Conservation (phyloP, 2,113 vertebrate genomes). For the Mesocricetus auratus region DNA sequence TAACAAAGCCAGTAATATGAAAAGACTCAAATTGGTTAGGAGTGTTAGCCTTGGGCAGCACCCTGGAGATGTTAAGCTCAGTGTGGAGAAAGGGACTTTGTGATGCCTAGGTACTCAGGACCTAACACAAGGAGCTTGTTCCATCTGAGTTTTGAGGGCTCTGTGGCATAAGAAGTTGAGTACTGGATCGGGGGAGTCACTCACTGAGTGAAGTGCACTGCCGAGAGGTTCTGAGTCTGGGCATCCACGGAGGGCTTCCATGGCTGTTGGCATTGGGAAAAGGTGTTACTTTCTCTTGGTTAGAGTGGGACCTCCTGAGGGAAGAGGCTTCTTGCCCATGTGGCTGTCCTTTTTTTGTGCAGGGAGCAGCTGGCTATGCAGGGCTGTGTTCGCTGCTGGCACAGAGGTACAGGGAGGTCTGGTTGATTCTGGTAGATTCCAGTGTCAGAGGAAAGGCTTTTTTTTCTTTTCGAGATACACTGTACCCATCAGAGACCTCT, state of each 20-base stretch:
- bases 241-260: background rate
- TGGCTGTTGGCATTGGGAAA: background rate
- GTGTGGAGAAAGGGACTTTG: background rate
- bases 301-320: background rate
- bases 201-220: fast-evolving
- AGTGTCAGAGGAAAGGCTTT: conserved; percentile 6
- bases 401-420: conserved; percentile 59
- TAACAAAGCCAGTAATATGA: background rate
- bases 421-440: background rate
- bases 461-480: background rate
- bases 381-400: conserved; percentile 44
- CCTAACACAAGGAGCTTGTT: background rate
- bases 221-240: background rate
- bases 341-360: conserved; percentile 52
- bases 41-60: background rate
- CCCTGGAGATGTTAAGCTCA: background rate
- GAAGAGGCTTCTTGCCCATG: background rate
- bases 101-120: background rate
- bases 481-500: background rate
- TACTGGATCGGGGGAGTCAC: fast-evolving
- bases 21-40: background rate
- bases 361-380: background rate
- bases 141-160: background rate
- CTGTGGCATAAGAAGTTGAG: background rate
- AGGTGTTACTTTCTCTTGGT: background rate